Evolutionary conservation across 1,140 invertebrate species (phyloP).

Genomic region (Macrobrachium nipponense): DNA sequence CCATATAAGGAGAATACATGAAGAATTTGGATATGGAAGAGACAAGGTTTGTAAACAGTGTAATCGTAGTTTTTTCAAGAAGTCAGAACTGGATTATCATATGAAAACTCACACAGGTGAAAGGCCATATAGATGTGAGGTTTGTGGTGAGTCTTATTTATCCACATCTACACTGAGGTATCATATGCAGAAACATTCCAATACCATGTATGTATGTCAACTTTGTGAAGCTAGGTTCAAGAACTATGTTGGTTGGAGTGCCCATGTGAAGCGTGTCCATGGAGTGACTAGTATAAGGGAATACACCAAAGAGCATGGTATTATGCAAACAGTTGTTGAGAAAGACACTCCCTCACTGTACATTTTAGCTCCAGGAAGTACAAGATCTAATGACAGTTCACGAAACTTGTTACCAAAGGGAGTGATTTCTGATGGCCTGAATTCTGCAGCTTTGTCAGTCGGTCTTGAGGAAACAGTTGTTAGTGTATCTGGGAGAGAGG

Average conservation of each 20-base stretch:
- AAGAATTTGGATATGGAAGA: slow-evolving; percentile 38
- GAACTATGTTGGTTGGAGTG: slow-evolving; percentile 57
- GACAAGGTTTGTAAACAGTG: slow-evolving; percentile 51
- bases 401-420: background rate
- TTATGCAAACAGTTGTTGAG: slow-evolving; percentile 36
- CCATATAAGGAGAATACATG: slow-evolving; percentile 49
- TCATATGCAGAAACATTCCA: slow-evolving; percentile 58
- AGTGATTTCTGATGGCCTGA: slow-evolving; percentile 7
- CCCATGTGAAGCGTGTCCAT: slow-evolving; percentile 52
- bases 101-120: slow-evolving; percentile 51
- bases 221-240: slow-evolving; percentile 51
- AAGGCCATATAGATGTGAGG: slow-evolving; percentile 49
- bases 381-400: background rate
- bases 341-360: slow-evolving; percentile 42
- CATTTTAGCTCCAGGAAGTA: slow-evolving; percentile 37
- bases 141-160: slow-evolving; percentile 48
- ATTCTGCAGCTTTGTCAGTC: slow-evolving; percentile 33
- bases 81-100: slow-evolving; percentile 52
- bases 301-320: slow-evolving; percentile 45
- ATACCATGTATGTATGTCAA: slow-evolving; percentile 52
- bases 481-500: slow-evolving; percentile 27
- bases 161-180: slow-evolving; percentile 53
- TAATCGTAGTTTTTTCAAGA: slow-evolving; percentile 55
- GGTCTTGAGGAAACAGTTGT: slow-evolving; percentile 53
- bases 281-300: slow-evolving; percentile 41